These are phyloP conservation scores for Bambusicola thoracicus DNA, from an alignment of 2,113 vertebrate species.

Conservation along the genomic window DNA sequence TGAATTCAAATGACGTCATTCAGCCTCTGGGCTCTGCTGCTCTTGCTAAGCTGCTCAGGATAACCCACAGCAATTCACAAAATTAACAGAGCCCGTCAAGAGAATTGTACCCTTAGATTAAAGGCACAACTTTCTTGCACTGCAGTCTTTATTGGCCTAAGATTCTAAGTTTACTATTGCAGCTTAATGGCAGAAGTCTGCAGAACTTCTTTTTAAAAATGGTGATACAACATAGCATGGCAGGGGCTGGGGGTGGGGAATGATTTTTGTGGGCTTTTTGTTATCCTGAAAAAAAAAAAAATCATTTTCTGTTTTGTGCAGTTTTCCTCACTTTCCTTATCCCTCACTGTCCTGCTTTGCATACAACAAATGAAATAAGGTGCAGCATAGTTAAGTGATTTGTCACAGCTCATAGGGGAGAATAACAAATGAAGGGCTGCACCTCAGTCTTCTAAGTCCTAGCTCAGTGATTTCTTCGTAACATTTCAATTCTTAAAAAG, in stretches of 20 bases:
- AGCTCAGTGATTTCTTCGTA: constrained; percentile 8
- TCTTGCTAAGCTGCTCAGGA: not conserved
- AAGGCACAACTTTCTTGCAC: not conserved
- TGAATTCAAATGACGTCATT: not conserved
- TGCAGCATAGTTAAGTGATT: not conserved
- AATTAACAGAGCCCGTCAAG: not conserved
- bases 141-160: not conserved
- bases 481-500: constrained; percentile 20
- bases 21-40: not conserved
- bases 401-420: not conserved
- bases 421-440: not conserved
- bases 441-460: not conserved
- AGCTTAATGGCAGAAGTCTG: not conserved
- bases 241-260: not conserved
- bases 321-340: not conserved
- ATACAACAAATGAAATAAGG: not conserved
- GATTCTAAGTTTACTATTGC: not conserved
- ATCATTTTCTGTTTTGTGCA: not conserved
- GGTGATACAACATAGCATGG: not conserved
- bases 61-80: not conserved
- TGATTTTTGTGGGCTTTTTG: not conserved
- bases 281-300: not conserved
- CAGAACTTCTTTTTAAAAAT: not conserved
- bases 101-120: not conserved
- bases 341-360: not conserved